Conservation (phyloP, 2,888 invertebrate species). For the Cloeon dipterum region DNA sequence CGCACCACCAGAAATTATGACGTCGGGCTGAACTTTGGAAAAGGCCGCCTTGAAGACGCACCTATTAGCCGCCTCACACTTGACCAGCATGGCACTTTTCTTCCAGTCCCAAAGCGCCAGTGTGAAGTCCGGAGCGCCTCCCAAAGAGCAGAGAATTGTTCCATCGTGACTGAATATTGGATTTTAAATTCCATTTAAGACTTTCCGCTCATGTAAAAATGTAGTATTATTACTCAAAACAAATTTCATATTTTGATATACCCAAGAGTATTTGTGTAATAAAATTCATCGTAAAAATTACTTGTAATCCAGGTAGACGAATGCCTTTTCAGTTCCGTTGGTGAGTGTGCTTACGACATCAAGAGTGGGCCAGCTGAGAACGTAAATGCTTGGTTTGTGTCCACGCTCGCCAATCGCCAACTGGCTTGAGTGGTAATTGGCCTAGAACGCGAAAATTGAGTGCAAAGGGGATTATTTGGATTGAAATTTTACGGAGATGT, state of each 20-base stretch:
- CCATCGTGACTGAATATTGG: slow-evolving; percentile 51
- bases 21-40: slow-evolving; percentile 25
- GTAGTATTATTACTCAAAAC: no score
- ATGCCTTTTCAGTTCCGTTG: slow-evolving; percentile 50
- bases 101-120: slow-evolving; percentile 81
- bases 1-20: slow-evolving; percentile 3
- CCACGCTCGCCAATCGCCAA: slow-evolving; percentile 76
- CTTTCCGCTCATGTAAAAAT: no score
- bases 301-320: slow-evolving; percentile 51
- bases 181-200: no score
- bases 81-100: slow-evolving; percentile 43
- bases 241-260: no score
- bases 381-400: slow-evolving; percentile 42
- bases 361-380: slow-evolving; percentile 67
- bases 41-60: slow-evolving; percentile 60
- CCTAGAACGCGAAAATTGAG: background rate
- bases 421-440: slow-evolving; percentile 30
- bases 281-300: no score
- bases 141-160: slow-evolving; percentile 54
- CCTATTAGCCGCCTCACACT: slow-evolving; percentile 62
- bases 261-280: no score
- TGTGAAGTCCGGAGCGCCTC: slow-evolving; percentile 66
- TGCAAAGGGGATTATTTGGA: slow-evolving; percentile 8
- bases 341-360: slow-evolving; percentile 46
- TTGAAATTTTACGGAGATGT: slow-evolving; percentile 36